These are phyloP conservation scores for Isoperla grammatica DNA, from an alignment of 2,888 invertebrate species.

Conservation along the genomic window DNA sequence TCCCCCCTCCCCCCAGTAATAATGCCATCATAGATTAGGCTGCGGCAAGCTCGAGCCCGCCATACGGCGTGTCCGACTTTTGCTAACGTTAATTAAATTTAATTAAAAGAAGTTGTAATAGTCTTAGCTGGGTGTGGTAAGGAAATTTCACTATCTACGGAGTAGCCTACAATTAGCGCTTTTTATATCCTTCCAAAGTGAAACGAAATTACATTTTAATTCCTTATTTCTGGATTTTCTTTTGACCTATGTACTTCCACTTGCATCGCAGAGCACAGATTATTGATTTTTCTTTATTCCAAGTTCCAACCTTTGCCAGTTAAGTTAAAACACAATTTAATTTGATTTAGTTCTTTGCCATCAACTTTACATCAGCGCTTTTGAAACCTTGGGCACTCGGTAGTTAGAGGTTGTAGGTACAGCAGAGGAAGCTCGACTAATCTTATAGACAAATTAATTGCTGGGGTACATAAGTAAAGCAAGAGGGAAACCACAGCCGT, in stretches of 20 bases:
- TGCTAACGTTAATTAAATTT: slow-evolving; percentile 49
- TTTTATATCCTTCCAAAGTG: slow-evolving; percentile 19
- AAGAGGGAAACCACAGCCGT: slow-evolving; percentile 29
- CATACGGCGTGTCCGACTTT: slow-evolving; percentile 42
- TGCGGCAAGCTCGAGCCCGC: slow-evolving; percentile 38
- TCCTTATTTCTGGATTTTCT: slow-evolving; percentile 1
- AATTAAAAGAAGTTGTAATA: slow-evolving; percentile 46
- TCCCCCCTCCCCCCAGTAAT: slow-evolving; percentile 32
- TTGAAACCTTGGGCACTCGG: slow-evolving; percentile 23
- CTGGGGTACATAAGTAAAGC: slow-evolving; percentile 43
- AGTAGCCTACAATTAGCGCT: slow-evolving; percentile 21
- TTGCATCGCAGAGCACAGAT: no score
- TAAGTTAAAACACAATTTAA: no score
- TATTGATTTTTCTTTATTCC: no score
- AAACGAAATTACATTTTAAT: slow-evolving; percentile 19
- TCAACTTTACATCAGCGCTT: no score
- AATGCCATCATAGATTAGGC: slow-evolving; percentile 42
- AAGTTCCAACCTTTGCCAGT: no score
- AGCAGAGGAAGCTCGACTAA: slow-evolving; percentile 45
- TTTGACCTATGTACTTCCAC: no score
- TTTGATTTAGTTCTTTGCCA: no score
- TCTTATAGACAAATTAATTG: slow-evolving; percentile 48
- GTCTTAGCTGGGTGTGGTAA: slow-evolving; percentile 20
- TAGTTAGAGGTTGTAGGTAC: slow-evolving; percentile 35
- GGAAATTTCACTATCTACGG: slow-evolving; percentile 21